A percentile compares a stretch with the other conserved stretches of the same genome.
These are phyloP conservation scores for Agriopis aurantiaria DNA, from an alignment of 2,888 invertebrate species.

Conservation along the genomic window DNA sequence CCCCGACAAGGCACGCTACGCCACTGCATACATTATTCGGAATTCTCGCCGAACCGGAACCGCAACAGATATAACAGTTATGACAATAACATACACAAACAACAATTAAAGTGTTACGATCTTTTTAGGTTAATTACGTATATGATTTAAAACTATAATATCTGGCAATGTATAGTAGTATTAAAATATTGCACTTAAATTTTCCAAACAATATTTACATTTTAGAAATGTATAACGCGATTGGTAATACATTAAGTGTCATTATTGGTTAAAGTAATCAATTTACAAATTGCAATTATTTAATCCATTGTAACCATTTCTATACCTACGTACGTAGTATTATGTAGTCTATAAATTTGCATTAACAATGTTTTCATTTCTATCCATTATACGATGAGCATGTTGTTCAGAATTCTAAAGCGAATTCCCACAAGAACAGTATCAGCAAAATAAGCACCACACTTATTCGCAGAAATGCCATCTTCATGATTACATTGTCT, in stretches of 20 bases:
- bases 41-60: slow-evolving; percentile 23
- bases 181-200: no score
- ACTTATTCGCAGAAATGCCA: not conserved
- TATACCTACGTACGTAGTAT: not conserved
- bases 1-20: no score
- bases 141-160: not conserved
- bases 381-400: not conserved
- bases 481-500: slow-evolving; percentile 10
- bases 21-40: slow-evolving; percentile 21
- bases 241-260: not conserved
- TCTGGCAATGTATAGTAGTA: not conserved
- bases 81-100: slow-evolving; percentile 13
- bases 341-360: not conserved
- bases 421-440: not conserved
- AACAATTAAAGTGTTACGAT: not conserved
- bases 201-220: not conserved
- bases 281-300: slow-evolving; percentile 6
- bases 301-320: not conserved
- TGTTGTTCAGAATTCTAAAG: slow-evolving; percentile 1
- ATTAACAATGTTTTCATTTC: not conserved
- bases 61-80: slow-evolving; percentile 15
- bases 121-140: not conserved
- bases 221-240: not conserved
- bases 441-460: not conserved
- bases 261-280: not conserved